Evolutionary conservation across 2,797 vertebrate species (phyloP), one percentile per base, ranked within the genome.

Genomic region (Nasua narica): DNA sequence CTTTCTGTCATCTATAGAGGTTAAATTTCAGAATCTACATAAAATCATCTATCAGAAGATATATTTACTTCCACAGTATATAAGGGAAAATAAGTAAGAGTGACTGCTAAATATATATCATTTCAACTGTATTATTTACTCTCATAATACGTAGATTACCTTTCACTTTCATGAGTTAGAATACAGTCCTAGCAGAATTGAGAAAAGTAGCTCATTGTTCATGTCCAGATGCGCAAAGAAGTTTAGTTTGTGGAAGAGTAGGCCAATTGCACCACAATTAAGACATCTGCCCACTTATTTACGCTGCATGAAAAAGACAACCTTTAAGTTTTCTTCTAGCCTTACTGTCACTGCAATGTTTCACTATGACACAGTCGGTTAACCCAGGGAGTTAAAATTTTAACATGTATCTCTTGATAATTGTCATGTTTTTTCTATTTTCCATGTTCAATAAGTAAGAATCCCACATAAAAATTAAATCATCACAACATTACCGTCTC

Each of bases 381-480:
- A 67, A 82, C 29, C 1, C 23, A 92, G 35, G 85, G 27, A 19
- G 15, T 82, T 82, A 87, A 81, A 83, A 79, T 79, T 88, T 93
- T 90, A 92, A 84, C 14, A 37, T 48, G 3, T 50, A 76, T 91
- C 84, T 81, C 37, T 78, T 97, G 21, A 54, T 95, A 50, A 83
- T 74, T 91, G 13, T 83, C 37, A 77, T 90, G 77, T 84, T 76
- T 95, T 40, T 46, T 54, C 37, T 40, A 60, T 77, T 94, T 98
- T 78, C 72, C 35, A 87, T 81, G 32, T 90, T 65, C 32, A 65
- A 8, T 90, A 91, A 90, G 21, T 81, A 35, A 82, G 29, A 96
- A 94, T 89, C 29, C 72, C 19, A 58, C 37, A 35, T 32, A 87
- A 94, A 91, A 96, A 97, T 90, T 84, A 89, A 96, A 95, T 98